phyloP scores from a whole-genome alignment of 1,140 invertebrate genomes.

The Acyrthosiphon pisum region DNA sequence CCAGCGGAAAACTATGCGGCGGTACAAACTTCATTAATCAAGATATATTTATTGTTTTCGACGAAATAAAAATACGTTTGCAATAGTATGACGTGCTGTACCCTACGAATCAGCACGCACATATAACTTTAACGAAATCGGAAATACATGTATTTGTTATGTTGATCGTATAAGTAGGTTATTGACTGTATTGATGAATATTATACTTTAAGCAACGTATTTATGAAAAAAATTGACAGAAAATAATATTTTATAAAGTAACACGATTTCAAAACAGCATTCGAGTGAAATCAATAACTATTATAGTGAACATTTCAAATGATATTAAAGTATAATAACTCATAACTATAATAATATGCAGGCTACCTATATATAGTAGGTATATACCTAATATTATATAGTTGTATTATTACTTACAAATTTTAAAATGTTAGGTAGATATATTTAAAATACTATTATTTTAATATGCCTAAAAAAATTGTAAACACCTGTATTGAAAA shows the following conservation, averaged over 20 bases:
- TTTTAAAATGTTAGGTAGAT: too few species aligned
- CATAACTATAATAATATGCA: too few species aligned
- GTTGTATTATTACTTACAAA: too few species aligned
- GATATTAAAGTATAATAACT: too few species aligned
- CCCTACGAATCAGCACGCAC: not conserved
- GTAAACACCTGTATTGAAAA: too few species aligned
- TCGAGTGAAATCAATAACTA: not conserved
- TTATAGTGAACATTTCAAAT: too few species aligned
- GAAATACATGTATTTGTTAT: not conserved
- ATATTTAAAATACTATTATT: too few species aligned
- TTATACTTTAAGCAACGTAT: not conserved
- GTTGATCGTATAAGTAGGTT: too few species aligned
- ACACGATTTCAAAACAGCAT: not conserved
- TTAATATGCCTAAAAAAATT: too few species aligned
- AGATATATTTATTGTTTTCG: not conserved
- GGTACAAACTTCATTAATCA: not conserved
- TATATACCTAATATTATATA: too few species aligned
- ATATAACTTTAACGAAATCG: not conserved
- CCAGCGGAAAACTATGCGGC: not conserved
- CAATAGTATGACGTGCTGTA: not conserved
- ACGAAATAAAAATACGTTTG: not conserved
- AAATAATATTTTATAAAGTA: not conserved
- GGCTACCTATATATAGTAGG: too few species aligned
- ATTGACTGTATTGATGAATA: not conserved
- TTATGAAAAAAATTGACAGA: not conserved